Conservation (phyloP, 2,888 invertebrate species). For the Andrena fulva region DNA sequence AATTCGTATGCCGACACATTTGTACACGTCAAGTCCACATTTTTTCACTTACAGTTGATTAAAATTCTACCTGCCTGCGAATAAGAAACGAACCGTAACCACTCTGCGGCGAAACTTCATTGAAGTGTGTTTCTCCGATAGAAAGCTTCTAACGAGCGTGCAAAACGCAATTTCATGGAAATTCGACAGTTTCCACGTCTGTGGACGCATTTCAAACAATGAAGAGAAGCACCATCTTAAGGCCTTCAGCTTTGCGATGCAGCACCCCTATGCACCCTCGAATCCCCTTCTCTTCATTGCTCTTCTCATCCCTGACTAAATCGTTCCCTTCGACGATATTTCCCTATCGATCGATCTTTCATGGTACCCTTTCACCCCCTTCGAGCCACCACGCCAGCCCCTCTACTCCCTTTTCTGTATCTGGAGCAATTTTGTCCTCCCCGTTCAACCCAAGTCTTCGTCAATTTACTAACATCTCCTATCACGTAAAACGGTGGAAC, state of each 20-base stretch:
- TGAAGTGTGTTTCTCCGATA: neutral
- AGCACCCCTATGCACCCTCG: slow-evolving; percentile 71
- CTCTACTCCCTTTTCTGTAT: slow-evolving; percentile 48
- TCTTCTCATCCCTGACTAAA: slow-evolving; percentile 66
- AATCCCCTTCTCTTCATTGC: slow-evolving; percentile 44
- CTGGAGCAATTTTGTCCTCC: slow-evolving; percentile 37
- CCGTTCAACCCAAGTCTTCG: neutral
- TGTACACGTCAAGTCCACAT: neutral
- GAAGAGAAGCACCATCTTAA: slow-evolving; percentile 17
- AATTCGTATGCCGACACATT: neutral
- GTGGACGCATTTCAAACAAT: slow-evolving; percentile 23
- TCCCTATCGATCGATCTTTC: slow-evolving; percentile 83
- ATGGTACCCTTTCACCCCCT: slow-evolving; percentile 47
- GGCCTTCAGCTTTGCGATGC: slow-evolving; percentile 31
- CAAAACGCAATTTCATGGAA: slow-evolving; percentile 20
- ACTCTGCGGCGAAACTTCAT: neutral
- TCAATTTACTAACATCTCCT: neutral
- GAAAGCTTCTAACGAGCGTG: neutral
- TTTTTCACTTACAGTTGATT: neutral
- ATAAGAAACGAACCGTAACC: neutral
- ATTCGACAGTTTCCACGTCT: neutral
- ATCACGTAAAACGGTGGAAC: too few species aligned
- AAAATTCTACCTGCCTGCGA: neutral
- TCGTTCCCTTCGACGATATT: slow-evolving; percentile 80
- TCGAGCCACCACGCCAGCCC: slow-evolving; percentile 25